Conservation (phyloP, 2,888 invertebrate genomes). For the Thysanoteuthis rhombus region DNA sequence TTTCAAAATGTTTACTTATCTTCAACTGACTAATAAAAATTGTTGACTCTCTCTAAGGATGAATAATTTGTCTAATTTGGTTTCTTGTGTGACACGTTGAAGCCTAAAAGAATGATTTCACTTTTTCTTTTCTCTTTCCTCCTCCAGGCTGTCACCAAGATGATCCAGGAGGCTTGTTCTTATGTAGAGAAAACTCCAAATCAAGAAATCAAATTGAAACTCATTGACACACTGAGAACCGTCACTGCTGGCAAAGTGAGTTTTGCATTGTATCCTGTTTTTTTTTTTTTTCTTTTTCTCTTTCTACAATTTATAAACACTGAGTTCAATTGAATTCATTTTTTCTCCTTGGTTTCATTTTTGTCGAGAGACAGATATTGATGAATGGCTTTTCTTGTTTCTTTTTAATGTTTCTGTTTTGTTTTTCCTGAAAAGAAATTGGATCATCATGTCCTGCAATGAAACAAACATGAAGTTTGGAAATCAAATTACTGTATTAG, state of each 20-base stretch:
- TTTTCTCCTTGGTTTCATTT: too few relatives aligned
- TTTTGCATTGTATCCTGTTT: background rate
- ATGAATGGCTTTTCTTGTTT: background rate
- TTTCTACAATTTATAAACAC: background rate
- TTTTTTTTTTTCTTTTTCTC: background rate
- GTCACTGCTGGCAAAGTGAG: slow-evolving; percentile 94
- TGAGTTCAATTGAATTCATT: too few relatives aligned
- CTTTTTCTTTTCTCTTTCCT: background rate
- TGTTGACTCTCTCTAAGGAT: too few relatives aligned
- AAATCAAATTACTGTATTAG: too few relatives aligned
- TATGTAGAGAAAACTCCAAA: slow-evolving; percentile 93
- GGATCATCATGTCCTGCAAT: background rate
- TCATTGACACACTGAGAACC: slow-evolving; percentile 92
- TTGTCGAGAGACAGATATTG: too few relatives aligned
- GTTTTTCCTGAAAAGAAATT: background rate
- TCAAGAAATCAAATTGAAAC: slow-evolving; percentile 87
- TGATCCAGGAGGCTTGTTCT: slow-evolving; percentile 88
- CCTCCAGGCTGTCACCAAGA: slow-evolving; percentile 87
- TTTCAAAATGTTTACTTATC: too few relatives aligned
- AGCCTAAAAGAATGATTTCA: background rate
- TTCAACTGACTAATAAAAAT: too few relatives aligned
- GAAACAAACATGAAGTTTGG: too few relatives aligned
- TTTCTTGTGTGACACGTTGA: background rate
- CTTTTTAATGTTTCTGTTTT: background rate
- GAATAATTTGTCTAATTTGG: too few relatives aligned